Base-by-base conservation (phyloP, 2,113 vertebrate species). In the Ceyx melanurus region DNA sequence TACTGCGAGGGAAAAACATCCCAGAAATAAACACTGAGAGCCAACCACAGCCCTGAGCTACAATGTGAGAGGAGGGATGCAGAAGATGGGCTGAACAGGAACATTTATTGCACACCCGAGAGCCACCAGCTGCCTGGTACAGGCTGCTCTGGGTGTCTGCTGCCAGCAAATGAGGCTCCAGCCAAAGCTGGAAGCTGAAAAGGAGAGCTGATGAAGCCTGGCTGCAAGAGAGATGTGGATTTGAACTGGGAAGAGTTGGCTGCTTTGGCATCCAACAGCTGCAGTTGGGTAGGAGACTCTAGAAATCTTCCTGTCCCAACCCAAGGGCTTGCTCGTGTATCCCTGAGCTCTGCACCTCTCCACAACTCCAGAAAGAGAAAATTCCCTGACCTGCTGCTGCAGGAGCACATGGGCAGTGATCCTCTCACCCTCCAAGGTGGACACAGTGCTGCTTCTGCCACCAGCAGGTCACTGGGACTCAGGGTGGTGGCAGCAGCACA, bases 401-500 rank as follows among this genome's bases (percentile, higher is more conserved):
- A 10, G 15, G 50, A 71, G 51, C 46, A 15, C 14, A 1, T 1
- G 28, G 33, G 5, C 43, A 51, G 51, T 13, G 70, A 60, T 22
- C 40, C 17, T 43, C 15, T 56, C 45, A 29, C 18, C 4, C 37
- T 12, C 2, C 2, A 43, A 60, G 8, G 50, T 3, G 10, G 67
- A n/a, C 9, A 18, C 0, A 0, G 35, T 10, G 31, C 54, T 73
- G 3, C 60, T 35, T 21, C 12, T 31, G 35, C 21, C 21, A 17
- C 43, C 5, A 37, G 62, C 66, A 60, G 45, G 3, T 58, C 57
- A 9, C 28, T 9, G 26, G 1, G 40, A 23, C 43, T 26, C 40
- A 6, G 0, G 4, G 42, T 1, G 1, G 4, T 2, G 20, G 50
- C 74, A 76, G 31, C 40, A 56, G 50, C 48, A 19, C 29, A 67